These are phyloP conservation scores for Nycticorax nycticorax DNA, from an alignment of 2,113 vertebrate genomes.

Conservation along the genomic window DNA sequence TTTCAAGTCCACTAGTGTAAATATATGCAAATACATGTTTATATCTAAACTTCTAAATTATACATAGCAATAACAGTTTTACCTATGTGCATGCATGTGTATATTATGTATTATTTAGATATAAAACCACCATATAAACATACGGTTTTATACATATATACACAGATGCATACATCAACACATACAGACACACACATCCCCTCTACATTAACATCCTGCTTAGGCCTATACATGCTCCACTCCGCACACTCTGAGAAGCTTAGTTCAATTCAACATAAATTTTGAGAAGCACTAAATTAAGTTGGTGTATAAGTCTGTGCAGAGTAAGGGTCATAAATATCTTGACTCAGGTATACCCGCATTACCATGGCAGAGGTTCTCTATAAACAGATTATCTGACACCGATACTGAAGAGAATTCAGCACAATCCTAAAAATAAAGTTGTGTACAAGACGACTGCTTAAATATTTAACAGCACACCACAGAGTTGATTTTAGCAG, in stretches of 20 bases:
- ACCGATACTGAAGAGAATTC: neutral
- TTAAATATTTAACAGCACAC: slow-evolving; percentile 2
- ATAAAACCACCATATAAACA: neutral
- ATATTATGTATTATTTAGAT: neutral
- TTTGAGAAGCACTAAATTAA: neutral
- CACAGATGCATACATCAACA: neutral
- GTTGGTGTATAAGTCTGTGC: neutral
- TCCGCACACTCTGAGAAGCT: neutral
- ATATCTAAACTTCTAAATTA: neutral
- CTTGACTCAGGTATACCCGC: neutral
- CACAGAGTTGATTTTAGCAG: neutral
- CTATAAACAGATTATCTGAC: neutral
- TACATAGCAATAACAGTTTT: neutral
- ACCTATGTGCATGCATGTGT: neutral
- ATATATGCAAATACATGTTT: neutral
- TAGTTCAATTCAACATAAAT: neutral
- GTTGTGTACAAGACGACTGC: neutral
- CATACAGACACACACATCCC: neutral
- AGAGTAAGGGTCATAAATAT: neutral
- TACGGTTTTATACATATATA: neutral
- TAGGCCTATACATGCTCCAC: neutral
- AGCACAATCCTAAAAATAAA: slow-evolving; percentile 19
- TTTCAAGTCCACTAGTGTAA: neutral
- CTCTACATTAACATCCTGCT: neutral
- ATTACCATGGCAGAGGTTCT: neutral